Evolutionary conservation across 2,797 vertebrate species (phyloP).

Genomic region (Percopsis omiscomaycus): DNA sequence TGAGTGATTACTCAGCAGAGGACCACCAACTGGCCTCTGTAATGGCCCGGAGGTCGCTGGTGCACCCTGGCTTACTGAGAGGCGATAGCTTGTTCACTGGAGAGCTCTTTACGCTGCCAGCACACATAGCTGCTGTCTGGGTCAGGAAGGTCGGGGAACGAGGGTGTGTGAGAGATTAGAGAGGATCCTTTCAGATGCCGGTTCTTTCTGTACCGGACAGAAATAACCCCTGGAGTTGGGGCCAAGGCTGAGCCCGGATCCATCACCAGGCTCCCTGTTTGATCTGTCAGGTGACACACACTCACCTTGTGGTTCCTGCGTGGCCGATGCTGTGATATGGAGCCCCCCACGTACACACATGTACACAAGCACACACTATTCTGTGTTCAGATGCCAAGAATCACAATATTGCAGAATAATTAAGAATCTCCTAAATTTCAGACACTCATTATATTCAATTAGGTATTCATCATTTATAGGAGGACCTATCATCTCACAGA

Average conservation of each 20-base stretch:
- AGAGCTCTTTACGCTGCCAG: conserved; percentile 52
- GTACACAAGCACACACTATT: conserved; percentile 4
- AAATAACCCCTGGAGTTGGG: conserved; percentile 42
- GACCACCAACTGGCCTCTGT: conserved; percentile 29
- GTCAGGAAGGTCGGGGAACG: conserved; percentile 34
- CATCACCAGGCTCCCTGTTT: conserved; percentile 35
- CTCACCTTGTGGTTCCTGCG: conserved; percentile 27
- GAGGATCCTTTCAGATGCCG: conserved; percentile 26
- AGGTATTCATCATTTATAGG: too few relatives aligned
- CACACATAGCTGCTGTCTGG: conserved; percentile 48
- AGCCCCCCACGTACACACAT: conserved; percentile 4
- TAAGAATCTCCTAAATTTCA: too few relatives aligned
- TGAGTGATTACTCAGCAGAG: conserved; percentile 16
- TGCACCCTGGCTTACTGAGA: conserved; percentile 48
- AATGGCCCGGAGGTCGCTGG: conserved; percentile 37
- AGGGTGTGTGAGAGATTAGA: conserved; percentile 29
- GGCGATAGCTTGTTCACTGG: conserved; percentile 66
- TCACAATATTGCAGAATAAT: too few relatives aligned
- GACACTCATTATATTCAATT: too few relatives aligned
- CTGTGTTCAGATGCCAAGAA: too few relatives aligned
- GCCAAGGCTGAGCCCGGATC: conserved; percentile 51
- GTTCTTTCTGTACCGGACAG: conserved; percentile 19
- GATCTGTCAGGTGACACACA: conserved; percentile 28
- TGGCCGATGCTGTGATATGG: not conserved
- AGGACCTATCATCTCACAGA: too few relatives aligned